Evolutionary conservation across 1,140 invertebrate species (phyloP).

Genomic region (Platorchestia sp.): DNA sequence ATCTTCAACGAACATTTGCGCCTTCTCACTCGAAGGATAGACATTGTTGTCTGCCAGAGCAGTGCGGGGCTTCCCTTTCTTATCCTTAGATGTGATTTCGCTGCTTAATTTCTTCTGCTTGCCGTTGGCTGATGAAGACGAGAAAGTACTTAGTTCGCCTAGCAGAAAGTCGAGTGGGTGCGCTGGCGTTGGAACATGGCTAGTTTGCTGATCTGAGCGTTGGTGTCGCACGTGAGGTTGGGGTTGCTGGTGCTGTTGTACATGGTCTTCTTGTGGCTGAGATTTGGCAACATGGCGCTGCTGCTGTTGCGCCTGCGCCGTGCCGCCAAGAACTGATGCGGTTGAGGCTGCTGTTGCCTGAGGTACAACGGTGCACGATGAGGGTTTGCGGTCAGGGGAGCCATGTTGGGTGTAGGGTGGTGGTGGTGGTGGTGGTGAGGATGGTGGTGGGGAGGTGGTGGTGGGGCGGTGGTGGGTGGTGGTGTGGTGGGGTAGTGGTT

Average conservation of each 20-base stretch:
- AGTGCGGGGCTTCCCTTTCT: background rate
- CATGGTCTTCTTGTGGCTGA: background rate
- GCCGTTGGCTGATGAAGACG: slow-evolving; percentile 57
- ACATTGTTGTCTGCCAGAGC: background rate
- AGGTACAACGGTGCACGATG: background rate
- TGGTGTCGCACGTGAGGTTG: background rate
- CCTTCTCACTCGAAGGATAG: background rate
- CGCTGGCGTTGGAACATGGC: slow-evolving; percentile 79
- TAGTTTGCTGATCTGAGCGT: background rate
- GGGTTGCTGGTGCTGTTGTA: slow-evolving; percentile 41
- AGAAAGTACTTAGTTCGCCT: slow-evolving; percentile 90
- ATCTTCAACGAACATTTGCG: background rate
- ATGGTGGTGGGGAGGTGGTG: background rate
- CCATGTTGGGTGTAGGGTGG: background rate
- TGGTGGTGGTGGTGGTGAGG: background rate
- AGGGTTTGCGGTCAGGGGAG: background rate
- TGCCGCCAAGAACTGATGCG: background rate
- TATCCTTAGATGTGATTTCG: slow-evolving; percentile 11
- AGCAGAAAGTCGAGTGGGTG: slow-evolving; percentile 95
- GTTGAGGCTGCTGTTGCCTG: background rate
- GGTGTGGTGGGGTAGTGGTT: background rate
- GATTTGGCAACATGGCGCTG: background rate
- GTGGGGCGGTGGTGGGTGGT: slow-evolving; percentile 7
- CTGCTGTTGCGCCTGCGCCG: slow-evolving; percentile 23
- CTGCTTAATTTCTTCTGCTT: slow-evolving; percentile 12